Conservation (phyloP, 1,140 invertebrate species). For the Bombus superbus region DNA sequence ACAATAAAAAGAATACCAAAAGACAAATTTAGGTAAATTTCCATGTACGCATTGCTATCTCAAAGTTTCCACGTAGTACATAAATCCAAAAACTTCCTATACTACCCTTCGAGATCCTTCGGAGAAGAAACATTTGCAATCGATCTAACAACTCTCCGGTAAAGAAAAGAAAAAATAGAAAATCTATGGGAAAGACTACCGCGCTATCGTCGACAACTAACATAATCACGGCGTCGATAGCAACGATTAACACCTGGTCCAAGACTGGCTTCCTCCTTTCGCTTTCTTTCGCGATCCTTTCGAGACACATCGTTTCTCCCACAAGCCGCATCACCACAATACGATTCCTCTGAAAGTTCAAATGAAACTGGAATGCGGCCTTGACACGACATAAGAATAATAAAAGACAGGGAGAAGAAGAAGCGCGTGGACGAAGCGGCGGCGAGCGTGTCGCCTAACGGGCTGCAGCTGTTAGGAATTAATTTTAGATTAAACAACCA, state of each 20-base stretch:
- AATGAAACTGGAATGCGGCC: conserved; percentile 68
- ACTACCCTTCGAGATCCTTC: too few relatives aligned
- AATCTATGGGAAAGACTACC: background rate
- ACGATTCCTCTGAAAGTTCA: conserved; percentile 9
- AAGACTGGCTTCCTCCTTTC: conserved; percentile 22
- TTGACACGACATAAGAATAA: conserved; percentile 77
- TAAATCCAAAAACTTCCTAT: too few relatives aligned
- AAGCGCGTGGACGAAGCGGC: conserved; percentile 51
- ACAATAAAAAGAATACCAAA: too few relatives aligned
- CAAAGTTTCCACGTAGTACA: too few relatives aligned
- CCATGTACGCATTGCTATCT: too few relatives aligned
- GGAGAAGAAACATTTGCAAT: too few relatives aligned
- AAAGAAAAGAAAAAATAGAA: background rate
- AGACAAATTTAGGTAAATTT: too few relatives aligned
- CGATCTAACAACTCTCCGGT: too few relatives aligned
- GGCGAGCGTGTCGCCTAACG: conserved; percentile 59
- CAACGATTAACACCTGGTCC: conserved; percentile 14
- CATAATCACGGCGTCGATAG: background rate
- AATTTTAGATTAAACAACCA: conserved; percentile 82
- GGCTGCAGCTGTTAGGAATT: conserved; percentile 79
- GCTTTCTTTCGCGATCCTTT: background rate
- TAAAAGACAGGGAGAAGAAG: conserved; percentile 69
- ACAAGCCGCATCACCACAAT: too few relatives aligned
- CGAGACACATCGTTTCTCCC: background rate
- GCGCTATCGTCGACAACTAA: too few relatives aligned